Conservation (phyloP, 2,113 vertebrate genomes). For the Pelmatolapia mariae region DNA sequence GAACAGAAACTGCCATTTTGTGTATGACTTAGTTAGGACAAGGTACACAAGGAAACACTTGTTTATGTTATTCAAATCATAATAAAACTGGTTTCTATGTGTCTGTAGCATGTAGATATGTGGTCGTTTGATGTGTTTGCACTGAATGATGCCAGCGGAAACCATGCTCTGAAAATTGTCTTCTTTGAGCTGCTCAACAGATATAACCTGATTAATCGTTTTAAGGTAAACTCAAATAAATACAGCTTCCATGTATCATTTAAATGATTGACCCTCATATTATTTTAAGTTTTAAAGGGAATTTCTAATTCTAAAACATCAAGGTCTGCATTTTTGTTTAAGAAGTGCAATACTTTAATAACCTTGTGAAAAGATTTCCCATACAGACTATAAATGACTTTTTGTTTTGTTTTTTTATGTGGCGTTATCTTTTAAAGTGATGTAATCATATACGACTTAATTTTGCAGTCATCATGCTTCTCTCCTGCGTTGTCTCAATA, state of each 20-base stretch:
- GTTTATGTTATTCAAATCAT: background rate
- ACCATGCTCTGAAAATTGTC: slow-evolving; percentile 93
- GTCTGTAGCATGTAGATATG: slow-evolving; percentile 82
- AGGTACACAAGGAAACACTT: background rate
- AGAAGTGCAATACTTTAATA: background rate
- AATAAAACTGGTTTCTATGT: background rate
- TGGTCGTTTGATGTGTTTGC: slow-evolving; percentile 98
- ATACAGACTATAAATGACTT: background rate
- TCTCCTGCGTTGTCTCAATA: background rate
- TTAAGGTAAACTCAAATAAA: slow-evolving; percentile 80
- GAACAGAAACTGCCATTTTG: background rate
- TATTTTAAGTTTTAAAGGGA: background rate
- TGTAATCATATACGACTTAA: background rate
- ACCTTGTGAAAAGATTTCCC: background rate
- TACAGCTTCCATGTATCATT: background rate
- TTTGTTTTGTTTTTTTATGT: background rate
- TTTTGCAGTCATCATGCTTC: background rate
- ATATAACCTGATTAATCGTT: slow-evolving; percentile 91
- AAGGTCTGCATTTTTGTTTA: background rate
- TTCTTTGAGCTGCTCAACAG: slow-evolving; percentile 94
- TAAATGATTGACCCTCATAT: background rate
- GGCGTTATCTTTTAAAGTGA: background rate
- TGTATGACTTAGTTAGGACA: background rate
- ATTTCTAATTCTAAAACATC: background rate
- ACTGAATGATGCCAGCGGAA: slow-evolving; percentile 87